phyloP scores from a whole-genome alignment of 2,888 invertebrate species.

The Nymphalis c-album region DNA sequence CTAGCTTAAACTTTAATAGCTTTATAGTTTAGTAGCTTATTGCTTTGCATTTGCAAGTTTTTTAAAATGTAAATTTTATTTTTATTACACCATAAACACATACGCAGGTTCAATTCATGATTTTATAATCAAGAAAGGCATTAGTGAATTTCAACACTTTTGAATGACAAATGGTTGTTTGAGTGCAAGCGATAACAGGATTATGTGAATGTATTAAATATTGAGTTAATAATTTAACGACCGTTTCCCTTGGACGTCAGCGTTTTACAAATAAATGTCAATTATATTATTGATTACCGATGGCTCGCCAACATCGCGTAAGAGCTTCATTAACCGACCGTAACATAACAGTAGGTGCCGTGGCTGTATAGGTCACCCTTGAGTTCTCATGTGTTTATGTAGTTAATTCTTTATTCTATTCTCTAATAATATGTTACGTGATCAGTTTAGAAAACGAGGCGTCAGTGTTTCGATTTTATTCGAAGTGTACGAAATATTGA shows the following conservation, averaged over 20 bases:
- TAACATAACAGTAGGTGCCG: slow-evolving; percentile 59
- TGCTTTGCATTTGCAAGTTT: no score
- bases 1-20: no score
- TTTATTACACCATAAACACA: background rate
- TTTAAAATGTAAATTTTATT: no score
- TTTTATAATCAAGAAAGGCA: no score
- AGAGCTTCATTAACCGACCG: slow-evolving; percentile 54
- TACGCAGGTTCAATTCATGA: no score
- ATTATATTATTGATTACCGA: slow-evolving; percentile 20
- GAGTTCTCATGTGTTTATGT: slow-evolving; percentile 44
- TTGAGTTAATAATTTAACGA: no score
- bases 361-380: slow-evolving; percentile 49
- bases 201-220: no score
- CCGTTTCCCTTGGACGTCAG: background rate
- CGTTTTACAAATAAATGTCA: slow-evolving; percentile 10
- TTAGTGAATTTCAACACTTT: no score
- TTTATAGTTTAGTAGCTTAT: no score
- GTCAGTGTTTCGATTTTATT: slow-evolving; percentile 36
- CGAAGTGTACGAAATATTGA: slow-evolving; percentile 45
- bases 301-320: slow-evolving; percentile 38
- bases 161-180: no score
- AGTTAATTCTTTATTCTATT: slow-evolving; percentile 36
- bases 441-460: slow-evolving; percentile 15
- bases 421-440: slow-evolving; percentile 29
- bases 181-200: no score